Conservation (phyloP, 2,888 invertebrate species). For the Cyclophora albipunctata region DNA sequence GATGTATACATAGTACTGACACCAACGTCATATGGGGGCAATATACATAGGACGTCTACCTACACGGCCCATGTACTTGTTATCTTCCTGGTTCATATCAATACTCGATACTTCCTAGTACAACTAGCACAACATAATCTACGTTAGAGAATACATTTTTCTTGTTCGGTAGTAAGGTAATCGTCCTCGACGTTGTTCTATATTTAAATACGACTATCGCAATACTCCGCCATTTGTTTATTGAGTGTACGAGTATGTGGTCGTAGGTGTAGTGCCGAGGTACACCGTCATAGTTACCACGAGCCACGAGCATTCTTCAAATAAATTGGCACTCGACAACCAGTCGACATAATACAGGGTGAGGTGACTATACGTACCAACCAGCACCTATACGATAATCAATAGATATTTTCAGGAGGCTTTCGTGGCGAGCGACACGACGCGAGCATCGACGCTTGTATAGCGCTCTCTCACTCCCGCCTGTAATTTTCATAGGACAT, state of each 20-base stretch:
- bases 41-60: conserved; percentile 20
- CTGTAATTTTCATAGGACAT: conserved; percentile 58
- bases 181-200: conserved; percentile 28
- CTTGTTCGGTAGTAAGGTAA: conserved; percentile 29
- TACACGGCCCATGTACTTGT: conserved; percentile 3
- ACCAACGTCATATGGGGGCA: conserved; percentile 37
- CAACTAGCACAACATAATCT: not conserved
- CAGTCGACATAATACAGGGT: conserved; percentile 59
- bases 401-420: conserved; percentile 76
- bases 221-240: conserved; percentile 34
- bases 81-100: conserved; percentile 22
- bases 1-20: conserved; percentile 19
- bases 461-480: conserved; percentile 54
- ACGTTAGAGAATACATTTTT: conserved; percentile 12
- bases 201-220: conserved; percentile 29
- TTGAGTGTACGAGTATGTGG: conserved; percentile 19
- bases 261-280: conserved; percentile 37
- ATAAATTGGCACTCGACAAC: conserved; percentile 68
- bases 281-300: conserved; percentile 31
- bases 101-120: conserved; percentile 7
- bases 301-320: conserved; percentile 53
- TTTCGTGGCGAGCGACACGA: conserved; percentile 56
- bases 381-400: conserved; percentile 68
- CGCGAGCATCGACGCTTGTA: conserved; percentile 28
- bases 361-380: conserved; percentile 58